A percentile compares a stretch with the other conserved stretches of the same genome.
phyloP scores from a whole-genome alignment of 2,113 vertebrate genomes.

The Spea multiplicata region DNA sequence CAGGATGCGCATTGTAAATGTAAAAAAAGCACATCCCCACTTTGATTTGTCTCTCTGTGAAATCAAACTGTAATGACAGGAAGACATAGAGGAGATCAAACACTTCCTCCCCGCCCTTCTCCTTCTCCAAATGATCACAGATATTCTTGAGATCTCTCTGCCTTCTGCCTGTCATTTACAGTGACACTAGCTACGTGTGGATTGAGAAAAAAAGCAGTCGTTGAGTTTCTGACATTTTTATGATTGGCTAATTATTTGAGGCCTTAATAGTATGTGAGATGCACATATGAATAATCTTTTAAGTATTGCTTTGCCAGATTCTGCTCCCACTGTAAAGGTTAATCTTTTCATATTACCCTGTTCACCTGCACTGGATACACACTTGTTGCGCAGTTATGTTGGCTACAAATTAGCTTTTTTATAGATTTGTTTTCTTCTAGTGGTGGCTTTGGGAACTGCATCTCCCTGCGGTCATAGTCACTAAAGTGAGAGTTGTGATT shows the following conservation, averaged over 20 bases:
- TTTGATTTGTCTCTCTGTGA: slow-evolving; percentile 39
- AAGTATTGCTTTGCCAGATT: background rate
- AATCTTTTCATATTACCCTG: no score
- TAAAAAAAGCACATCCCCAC: slow-evolving; percentile 26
- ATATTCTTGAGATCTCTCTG: slow-evolving; percentile 9
- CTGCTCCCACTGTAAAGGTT: no score
- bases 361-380: no score
- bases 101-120: slow-evolving; percentile 10
- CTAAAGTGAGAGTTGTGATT: no score
- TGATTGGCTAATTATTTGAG: slow-evolving; percentile 33
- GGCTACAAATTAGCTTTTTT: no score
- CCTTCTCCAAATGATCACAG: slow-evolving; percentile 9
- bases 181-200: slow-evolving; percentile 43
- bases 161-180: slow-evolving; percentile 31
- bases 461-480: no score
- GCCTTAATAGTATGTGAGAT: slow-evolving; percentile 23
- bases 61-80: slow-evolving; percentile 37
- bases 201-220: slow-evolving; percentile 28
- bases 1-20: slow-evolving; percentile 25
- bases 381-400: no score
- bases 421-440: no score
- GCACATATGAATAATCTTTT: slow-evolving; percentile 5
- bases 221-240: slow-evolving; percentile 22
- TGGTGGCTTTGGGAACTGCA: no score
- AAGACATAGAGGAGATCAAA: slow-evolving; percentile 43